Base-by-base conservation (phyloP, 2,797 vertebrate species). In the Chelon labrosus region DNA sequence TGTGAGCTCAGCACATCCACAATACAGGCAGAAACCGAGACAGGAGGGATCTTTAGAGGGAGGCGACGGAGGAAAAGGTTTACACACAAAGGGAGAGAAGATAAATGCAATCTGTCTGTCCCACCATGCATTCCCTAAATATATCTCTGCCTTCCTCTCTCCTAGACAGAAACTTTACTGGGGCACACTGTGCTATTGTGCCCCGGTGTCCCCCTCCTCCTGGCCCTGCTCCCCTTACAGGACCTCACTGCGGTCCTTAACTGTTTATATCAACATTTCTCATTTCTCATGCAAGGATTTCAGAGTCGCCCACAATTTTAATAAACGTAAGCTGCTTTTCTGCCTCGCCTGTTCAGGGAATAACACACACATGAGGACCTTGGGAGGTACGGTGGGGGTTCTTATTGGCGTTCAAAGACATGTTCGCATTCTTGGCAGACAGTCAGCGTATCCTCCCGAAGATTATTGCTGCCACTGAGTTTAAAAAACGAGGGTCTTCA, bases 251-350 rank as follows among this genome's bases (percentile, higher is more conserved):
- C 87, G 85, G 84, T 83, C 80, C 82, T 62, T 64, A 51, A 80
- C 77, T 53, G 61, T 87, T 89, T 74, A 85, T 83, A 80, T 86
- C 69, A 71, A 84, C 27, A 65, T 87, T 86, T 87, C 85, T 88
- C 77, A 79, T 92, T 92, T 87, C 85, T 88, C 77, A 79, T 92
- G 91, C 79, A 80, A 82, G 84, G 79, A 90, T 92, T 94, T 92
- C 73, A 82, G 72, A 93, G 84, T 46, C 39, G 74, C 74, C 82
- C 73, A 59, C 87, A 82, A 85, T 89, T 91, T 91, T 92, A 92
- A 93, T 94, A 92, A 93, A 86, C 87, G 69, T 93, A 93, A 93
- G 92, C 92, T 91, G 93, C 92, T 94, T 95, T 94, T 91, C 90
- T 91, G 75, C 80, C 85, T 88, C 54, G 87, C 83, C 85, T 85